A percentile compares a stretch with the other conserved stretches of the same genome.
These are phyloP conservation scores for Falco punctatus DNA, from an alignment of 2,113 vertebrate genomes.

Conservation along the genomic window DNA sequence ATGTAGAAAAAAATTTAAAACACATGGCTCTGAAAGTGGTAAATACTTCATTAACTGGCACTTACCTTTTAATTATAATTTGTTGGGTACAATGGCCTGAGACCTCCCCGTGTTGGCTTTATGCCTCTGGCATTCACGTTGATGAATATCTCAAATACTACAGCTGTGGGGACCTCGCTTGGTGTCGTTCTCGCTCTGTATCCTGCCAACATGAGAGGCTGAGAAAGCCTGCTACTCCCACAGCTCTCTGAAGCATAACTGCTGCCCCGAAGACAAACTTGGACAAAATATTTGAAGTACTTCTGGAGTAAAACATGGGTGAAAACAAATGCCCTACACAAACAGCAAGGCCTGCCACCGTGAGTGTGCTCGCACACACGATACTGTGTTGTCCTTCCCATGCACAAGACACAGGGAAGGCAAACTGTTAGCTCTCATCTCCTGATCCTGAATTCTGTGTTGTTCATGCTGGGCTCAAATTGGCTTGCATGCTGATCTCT, in stretches of 20 bases:
- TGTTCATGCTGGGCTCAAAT: background rate
- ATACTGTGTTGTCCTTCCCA: background rate
- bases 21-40: background rate
- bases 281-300: background rate
- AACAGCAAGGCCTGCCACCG: background rate
- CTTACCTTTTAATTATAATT: constrained; percentile 28
- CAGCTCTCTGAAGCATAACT: background rate
- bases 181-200: background rate
- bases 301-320: background rate
- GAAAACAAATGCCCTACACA: background rate
- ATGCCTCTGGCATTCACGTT: background rate
- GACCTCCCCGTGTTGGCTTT: background rate
- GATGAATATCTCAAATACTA: background rate
- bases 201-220: background rate
- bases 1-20: background rate
- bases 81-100: constrained; percentile 17
- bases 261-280: background rate
- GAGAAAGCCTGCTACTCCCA: background rate
- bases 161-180: background rate
- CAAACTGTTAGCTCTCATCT: background rate
- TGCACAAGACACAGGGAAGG: background rate
- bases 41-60: background rate
- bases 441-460: background rate
- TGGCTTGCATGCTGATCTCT: background rate
- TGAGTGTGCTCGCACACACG: background rate